Conservation (phyloP, 2,888 invertebrate genomes). For the Watsonalla cultraria region DNA sequence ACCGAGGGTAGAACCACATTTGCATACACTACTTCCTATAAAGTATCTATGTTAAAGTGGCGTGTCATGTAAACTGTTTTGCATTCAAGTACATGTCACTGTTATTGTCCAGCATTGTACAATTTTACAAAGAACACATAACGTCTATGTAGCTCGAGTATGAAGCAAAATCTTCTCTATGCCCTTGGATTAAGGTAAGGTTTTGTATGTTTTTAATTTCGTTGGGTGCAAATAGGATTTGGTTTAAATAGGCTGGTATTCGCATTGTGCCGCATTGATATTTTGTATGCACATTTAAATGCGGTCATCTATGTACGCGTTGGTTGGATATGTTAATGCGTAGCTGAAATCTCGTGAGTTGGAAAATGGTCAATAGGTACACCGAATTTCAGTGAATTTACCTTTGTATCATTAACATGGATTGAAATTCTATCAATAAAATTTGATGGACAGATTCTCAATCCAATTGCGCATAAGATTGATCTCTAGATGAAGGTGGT, state of each 20-base stretch:
- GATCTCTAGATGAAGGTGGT: no score
- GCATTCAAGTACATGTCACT: constrained; percentile 69
- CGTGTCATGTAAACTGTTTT: constrained; percentile 68
- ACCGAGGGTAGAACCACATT: constrained; percentile 19
- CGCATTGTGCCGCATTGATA: constrained; percentile 67
- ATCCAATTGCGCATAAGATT: not conserved
- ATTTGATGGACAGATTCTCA: not conserved
- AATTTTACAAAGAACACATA: constrained; percentile 16
- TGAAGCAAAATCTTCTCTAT: constrained; percentile 14
- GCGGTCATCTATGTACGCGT: constrained; percentile 63
- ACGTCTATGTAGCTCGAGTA: not conserved
- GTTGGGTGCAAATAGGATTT: constrained; percentile 20
- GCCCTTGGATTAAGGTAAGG: constrained; percentile 12
- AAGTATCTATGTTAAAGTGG: constrained; percentile 56
- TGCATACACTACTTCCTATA: constrained; percentile 57
- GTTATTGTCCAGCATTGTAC: constrained; percentile 67
- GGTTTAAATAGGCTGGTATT: constrained; percentile 51
- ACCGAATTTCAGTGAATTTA: constrained; percentile 15
- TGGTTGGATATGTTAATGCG: constrained; percentile 52
- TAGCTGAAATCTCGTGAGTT: constrained; percentile 47
- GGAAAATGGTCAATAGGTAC: constrained; percentile 41
- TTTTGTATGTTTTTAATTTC: constrained; percentile 19
- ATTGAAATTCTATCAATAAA: not conserved
- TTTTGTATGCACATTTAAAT: constrained; percentile 76
- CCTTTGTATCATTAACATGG: not conserved